Evolutionary conservation across 2,888 invertebrate genomes (phyloP), one percentile per base, ranked within the genome.

Genomic region (Nemurella pictetii): DNA sequence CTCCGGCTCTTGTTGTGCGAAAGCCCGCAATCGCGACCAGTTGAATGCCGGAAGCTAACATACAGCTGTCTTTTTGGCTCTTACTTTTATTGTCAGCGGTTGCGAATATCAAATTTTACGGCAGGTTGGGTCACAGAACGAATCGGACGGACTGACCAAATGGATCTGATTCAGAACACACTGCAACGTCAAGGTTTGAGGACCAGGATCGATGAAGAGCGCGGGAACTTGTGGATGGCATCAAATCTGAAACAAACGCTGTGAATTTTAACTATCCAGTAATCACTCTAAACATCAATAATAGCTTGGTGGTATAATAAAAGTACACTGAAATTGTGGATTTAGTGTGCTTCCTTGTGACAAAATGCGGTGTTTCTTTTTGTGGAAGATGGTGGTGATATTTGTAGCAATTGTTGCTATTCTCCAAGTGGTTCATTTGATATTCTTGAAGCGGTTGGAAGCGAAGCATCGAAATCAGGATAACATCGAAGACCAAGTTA

Each of bases 351-450:
- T 12, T 55, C 15, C 84, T 55, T 1, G 80, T 78, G 72, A 78
- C 32, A 85, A 77, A 84, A 88, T 88, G 88, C 87, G 87, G 80
- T 87, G 86, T 81, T 87, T 87, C 81, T 85, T 87, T 78, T 88
- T 87, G 87, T 87, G 88, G 35, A 88, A 87, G 86, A 85, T 88
- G 84, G 87, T 89, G 35, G 85, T 89, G 80, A 86, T 88, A 55
- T 86, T 89, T 83, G 88, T 88, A 29, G 87, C 87, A 27, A 85
- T 88, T 29, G 88, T 88, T 26, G 89, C 88, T 80, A 85, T 88
- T n/a, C 86, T 89, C 5, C 89, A 89, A 86, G 88, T 88, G 27
- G 87, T 88, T 28, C 89, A 89, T 86, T 85, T 89, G 25, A 87
- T 88, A 27, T 85, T 89, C 28, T 86, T 89, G 25, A 88, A 87